Evolutionary conservation across 1,140 invertebrate genomes (phyloP), one percentile per base, ranked within the genome.

Genomic region (Papilio aristodemus): DNA sequence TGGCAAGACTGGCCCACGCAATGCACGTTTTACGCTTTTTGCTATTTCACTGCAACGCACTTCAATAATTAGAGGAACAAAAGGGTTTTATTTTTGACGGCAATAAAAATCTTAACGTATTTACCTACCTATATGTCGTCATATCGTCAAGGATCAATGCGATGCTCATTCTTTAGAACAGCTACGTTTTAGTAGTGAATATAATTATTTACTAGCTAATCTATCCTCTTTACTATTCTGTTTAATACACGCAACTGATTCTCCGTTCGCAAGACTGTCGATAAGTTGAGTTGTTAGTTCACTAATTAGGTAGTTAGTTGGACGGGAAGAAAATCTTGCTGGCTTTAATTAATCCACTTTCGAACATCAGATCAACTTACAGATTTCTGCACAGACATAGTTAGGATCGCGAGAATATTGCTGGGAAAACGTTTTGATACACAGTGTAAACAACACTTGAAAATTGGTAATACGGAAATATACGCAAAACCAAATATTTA

Each of bases 1-100:
- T 81, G 76, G 76, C 27, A 60, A 69, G 67, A 67, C 67, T 67
- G 54, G 69, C 67, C 36, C 70, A 74, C 62, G 60, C 36, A 14
- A 41, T 57, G 41, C 43, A 32, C 68, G 67, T 74, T 77, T 72
- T 74, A 68, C 63, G 63, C 60, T 77, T 72, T 77, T 75, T 73
- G 68, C 22, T 41, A 60, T 60, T 36, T 43, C 41, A 50, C 27
- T 60, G 70, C 54, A 46, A 64, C 32, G 68, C 11, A 39, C 22
- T 64, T 10, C 62, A 64, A 64, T 64, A 64, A 64, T 43, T 46
- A 19, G 14, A 46, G 43, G 6, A 46, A 46, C 8, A 46, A 46
- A 46, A 46, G 8, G 9, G 17, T 19, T 19, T 10, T 9, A 9
- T 46, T 17, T 46, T 32, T 19, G 8, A 17, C 8, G 4, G 4